Evolutionary conservation across 1,140 invertebrate genomes (phyloP).

Genomic region (Lerema accius): DNA sequence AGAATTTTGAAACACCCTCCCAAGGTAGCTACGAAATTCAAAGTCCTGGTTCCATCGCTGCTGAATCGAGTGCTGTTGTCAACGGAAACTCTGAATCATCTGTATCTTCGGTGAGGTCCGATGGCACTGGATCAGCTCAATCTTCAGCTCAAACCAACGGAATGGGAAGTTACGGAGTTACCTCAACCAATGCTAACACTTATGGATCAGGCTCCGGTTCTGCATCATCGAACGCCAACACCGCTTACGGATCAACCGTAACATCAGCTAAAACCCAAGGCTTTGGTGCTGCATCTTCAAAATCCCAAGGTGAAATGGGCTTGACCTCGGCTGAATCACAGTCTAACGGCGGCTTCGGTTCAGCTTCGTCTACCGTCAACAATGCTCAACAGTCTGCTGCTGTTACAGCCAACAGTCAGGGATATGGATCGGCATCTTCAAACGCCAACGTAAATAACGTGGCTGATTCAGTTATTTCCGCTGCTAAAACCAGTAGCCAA

Average conservation of each 20-base stretch:
- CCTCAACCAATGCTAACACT: conserved; percentile 61
- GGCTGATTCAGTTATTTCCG: conserved; percentile 34
- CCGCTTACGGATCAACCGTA: conserved; percentile 45
- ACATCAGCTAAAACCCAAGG: conserved; percentile 53
- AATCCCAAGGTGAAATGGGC: conserved; percentile 34
- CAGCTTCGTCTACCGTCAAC: conserved; percentile 55
- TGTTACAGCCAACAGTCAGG: conserved; percentile 48
- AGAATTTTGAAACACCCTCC: conserved; percentile 59
- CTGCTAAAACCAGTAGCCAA: conserved; percentile 43
- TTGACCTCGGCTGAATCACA: conserved; percentile 38
- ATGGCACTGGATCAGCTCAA: conserved; percentile 56
- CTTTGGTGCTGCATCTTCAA: conserved; percentile 39
- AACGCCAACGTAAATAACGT: conserved; percentile 54
- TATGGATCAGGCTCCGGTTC: conserved; percentile 51
- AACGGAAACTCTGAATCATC: conserved; percentile 54
- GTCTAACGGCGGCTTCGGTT: conserved; percentile 41
- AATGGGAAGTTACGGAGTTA: conserved; percentile 50
- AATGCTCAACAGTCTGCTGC: conserved; percentile 46
- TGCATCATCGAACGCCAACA: conserved; percentile 58
- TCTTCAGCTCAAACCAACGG: conserved; percentile 60
- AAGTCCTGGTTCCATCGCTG: conserved; percentile 14
- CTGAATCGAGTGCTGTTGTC: conserved; percentile 10
- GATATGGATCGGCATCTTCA: conserved; percentile 50
- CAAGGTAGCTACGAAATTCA: conserved; percentile 47
- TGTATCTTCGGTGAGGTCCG: conserved; percentile 52